phyloP scores from a whole-genome alignment of 2,113 vertebrate genomes.

The Argyrosomus japonicus region DNA sequence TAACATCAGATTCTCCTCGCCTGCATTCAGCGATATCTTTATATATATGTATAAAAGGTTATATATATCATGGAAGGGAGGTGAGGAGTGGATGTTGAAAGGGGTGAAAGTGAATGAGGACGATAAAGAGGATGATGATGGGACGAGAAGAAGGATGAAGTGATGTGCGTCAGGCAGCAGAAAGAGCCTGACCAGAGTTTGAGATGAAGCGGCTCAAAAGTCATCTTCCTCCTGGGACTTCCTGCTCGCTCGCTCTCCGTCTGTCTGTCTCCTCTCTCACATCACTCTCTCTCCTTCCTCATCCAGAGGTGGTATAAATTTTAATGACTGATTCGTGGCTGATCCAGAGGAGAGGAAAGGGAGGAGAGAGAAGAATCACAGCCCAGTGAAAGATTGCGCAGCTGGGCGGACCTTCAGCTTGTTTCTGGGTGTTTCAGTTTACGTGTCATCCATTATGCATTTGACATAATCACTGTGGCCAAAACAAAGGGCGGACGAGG shows the following conservation, averaged over 20 bases:
- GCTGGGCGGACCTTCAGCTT: slow-evolving; percentile 5
- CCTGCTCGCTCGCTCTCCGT: background rate
- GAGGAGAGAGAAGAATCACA: slow-evolving; percentile 15
- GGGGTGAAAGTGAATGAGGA: background rate
- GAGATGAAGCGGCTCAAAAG: slow-evolving; percentile 59
- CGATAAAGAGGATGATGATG: slow-evolving; percentile 14
- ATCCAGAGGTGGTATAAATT: slow-evolving; percentile 55
- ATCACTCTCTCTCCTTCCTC: slow-evolving; percentile 47
- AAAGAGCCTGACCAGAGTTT: slow-evolving; percentile 32
- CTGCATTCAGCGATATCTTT: slow-evolving; percentile 15
- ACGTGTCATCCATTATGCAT: slow-evolving; percentile 53
- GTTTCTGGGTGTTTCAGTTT: slow-evolving; percentile 28
- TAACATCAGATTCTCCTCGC: slow-evolving; percentile 12
- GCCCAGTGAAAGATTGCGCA: background rate
- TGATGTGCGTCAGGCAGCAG: slow-evolving; percentile 31
- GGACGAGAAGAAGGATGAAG: slow-evolving; percentile 4
- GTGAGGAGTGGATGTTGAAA: slow-evolving; percentile 4
- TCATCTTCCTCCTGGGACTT: slow-evolving; percentile 45
- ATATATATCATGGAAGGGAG: slow-evolving; percentile 1
- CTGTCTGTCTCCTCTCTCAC: slow-evolving; percentile 33
- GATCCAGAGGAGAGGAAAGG: slow-evolving; percentile 32
- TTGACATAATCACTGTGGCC: slow-evolving; percentile 27
- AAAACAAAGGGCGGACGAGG: slow-evolving; percentile 31
- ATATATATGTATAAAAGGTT: background rate
- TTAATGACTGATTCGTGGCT: slow-evolving; percentile 55